Base-by-base conservation (phyloP, 2,797 vertebrate genomes). In the Pangasius djambal region DNA sequence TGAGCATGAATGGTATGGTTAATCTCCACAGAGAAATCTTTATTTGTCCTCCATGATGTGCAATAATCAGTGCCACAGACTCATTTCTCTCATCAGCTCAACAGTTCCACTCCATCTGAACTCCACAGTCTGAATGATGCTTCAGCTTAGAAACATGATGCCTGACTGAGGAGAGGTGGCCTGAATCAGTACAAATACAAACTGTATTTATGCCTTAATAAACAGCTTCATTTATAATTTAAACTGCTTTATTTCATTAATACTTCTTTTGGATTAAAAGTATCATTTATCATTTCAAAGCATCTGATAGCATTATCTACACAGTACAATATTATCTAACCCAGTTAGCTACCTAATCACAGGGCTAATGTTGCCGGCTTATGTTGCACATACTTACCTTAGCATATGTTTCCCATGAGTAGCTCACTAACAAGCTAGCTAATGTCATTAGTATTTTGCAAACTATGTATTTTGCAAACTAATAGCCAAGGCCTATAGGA, bases 41-140 rank as follows among this genome's bases (percentile, higher is more conserved):
- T 61, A 61, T 61, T 61, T 61, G 59, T 93, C 63, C 63, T 65
- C 25, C 9, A 65, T 65, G 63, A 28, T 28, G n/a, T 65, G 63
- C 63, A 65, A 1, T 72, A 57, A 72, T 85, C 65, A 70, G 63
- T 52, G 6, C 28, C 18, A n/a, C 28, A 72, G 50, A 25, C 6
- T 85, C 44, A 34, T 34, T 48, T 25, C 50, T 0, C 67, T 85
- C 48, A 34, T 85, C 50, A 37, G 50, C 31, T 70, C n/a, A 70
- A 52, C 3, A 10, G 18, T 61, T 52, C 48, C 16, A 85, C n/a
- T 57, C 65, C n/a, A 12, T 55, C 83, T 70, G 48, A 22, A 22
- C 63, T 34, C 63, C 37, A 63, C 82, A 48, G 22, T 13, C 57
- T 65, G 61, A 85, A 48, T 34, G 83, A 16, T 48, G 69, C 83